Percentiles rank a stretch among this genome's conserved stretches.
Conservation (phyloP, 2,113 vertebrate genomes). For the Chloroceryle aenea region DNA sequence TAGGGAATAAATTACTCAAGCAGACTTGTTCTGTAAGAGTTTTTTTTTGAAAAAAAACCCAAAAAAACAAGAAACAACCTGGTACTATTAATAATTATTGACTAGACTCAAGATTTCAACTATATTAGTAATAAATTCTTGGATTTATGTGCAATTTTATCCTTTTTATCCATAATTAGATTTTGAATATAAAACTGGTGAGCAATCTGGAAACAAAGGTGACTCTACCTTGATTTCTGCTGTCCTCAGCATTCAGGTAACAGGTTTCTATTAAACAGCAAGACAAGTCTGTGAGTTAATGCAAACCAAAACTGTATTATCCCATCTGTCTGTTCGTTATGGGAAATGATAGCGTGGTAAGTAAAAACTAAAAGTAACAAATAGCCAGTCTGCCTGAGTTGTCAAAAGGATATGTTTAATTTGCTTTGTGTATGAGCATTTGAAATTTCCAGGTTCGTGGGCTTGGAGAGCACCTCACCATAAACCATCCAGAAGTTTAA, state of each 20-base stretch:
- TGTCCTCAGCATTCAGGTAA: background rate
- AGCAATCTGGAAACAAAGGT: background rate
- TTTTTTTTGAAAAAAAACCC: background rate
- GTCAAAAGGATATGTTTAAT: background rate
- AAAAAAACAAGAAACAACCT: background rate
- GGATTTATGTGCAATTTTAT: background rate
- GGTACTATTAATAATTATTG: background rate
- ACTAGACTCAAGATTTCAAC: background rate
- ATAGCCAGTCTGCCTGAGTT: background rate
- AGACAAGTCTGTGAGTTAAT: background rate
- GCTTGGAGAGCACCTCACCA: background rate
- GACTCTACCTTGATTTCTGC: background rate
- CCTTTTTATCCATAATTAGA: background rate
- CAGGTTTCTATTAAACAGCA: background rate
- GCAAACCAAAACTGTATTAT: background rate
- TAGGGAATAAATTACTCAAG: background rate
- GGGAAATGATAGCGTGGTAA: background rate
- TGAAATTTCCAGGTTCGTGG: conserved; percentile 27
- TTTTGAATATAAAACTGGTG: background rate
- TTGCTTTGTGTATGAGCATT: background rate
- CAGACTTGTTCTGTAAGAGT: background rate
- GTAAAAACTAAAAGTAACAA: background rate
- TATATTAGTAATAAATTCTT: background rate
- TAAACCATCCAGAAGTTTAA: conserved; percentile 34
- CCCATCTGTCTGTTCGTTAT: background rate